phyloP scores from a whole-genome alignment of 2,888 invertebrate genomes.

The Yponomeuta evonymella region DNA sequence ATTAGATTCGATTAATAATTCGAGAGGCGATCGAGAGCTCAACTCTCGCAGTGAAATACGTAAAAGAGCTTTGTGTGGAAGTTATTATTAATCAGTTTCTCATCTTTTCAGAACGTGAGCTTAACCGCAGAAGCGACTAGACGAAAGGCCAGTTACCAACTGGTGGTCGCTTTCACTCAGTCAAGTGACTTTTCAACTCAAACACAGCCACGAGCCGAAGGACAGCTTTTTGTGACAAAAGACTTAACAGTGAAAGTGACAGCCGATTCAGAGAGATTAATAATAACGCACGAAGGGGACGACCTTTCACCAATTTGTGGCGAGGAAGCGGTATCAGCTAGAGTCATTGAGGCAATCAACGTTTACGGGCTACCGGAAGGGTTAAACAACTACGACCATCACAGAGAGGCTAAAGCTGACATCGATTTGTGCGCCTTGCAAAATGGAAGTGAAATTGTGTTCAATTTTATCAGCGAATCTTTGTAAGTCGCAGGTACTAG shows the following conservation, averaged over 20 bases:
- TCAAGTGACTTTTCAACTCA: background rate
- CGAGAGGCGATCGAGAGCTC: too few relatives aligned
- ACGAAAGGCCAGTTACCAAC: slow-evolving; percentile 37
- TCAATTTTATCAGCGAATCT: slow-evolving; percentile 20
- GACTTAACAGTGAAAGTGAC: slow-evolving; percentile 40
- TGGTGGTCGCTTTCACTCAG: slow-evolving; percentile 46
- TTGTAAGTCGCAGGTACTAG: background rate
- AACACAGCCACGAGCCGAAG: slow-evolving; percentile 37
- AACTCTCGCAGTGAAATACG: too few relatives aligned
- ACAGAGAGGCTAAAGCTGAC: slow-evolving; percentile 31
- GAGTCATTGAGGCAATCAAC: slow-evolving; percentile 37
- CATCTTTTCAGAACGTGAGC: slow-evolving; percentile 42
- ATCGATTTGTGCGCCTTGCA: slow-evolving; percentile 46
- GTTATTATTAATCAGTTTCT: too few relatives aligned
- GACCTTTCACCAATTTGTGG: slow-evolving; percentile 43
- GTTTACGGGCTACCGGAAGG: slow-evolving; percentile 53
- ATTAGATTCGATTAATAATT: too few relatives aligned
- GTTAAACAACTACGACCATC: slow-evolving; percentile 58
- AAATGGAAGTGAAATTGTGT: slow-evolving; percentile 26
- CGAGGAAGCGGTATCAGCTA: slow-evolving; percentile 32
- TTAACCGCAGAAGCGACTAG: slow-evolving; percentile 50
- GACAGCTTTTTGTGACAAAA: slow-evolving; percentile 41
- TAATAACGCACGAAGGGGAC: slow-evolving; percentile 36
- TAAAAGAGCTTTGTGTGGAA: too few relatives aligned
- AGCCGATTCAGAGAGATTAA: slow-evolving; percentile 38